These are phyloP conservation scores for Todiramphus saurophagus DNA, from an alignment of 2,113 vertebrate species.

Conservation along the genomic window DNA sequence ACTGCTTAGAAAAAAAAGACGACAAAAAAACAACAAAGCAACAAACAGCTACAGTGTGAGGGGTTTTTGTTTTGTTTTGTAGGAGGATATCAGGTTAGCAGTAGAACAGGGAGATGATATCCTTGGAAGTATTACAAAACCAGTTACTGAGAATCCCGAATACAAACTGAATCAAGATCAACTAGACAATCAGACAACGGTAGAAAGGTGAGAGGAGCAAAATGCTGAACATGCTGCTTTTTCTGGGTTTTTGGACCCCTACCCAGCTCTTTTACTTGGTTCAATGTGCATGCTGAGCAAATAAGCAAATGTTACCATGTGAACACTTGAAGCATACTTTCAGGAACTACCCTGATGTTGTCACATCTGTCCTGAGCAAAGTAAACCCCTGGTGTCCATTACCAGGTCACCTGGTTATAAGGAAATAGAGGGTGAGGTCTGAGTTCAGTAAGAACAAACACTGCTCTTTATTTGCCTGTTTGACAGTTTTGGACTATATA, in stretches of 20 bases:
- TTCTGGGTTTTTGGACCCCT: background rate
- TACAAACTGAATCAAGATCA: slow-evolving; percentile 91
- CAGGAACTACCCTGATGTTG: background rate
- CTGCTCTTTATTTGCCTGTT: background rate
- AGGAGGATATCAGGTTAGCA: slow-evolving; percentile 87
- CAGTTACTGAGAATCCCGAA: slow-evolving; percentile 78
- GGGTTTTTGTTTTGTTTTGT: background rate
- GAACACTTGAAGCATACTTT: background rate
- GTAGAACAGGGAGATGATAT: slow-evolving; percentile 82
- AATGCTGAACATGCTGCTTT: background rate
- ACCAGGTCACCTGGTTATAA: rapidly evolving
- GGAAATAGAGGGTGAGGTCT: background rate
- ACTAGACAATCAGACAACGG: slow-evolving; percentile 89
- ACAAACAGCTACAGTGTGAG: background rate
- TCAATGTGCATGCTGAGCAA: background rate
- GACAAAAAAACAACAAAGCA: too few species aligned
- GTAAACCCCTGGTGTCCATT: background rate
- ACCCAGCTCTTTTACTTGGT: background rate
- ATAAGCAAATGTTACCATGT: background rate
- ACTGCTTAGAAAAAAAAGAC: background rate
- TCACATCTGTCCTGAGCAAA: background rate
- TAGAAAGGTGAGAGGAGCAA: slow-evolving; percentile 82
- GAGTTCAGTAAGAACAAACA: background rate
- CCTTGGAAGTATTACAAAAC: slow-evolving; percentile 85
- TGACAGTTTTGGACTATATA: background rate